Base-by-base conservation (phyloP, 1,140 invertebrate species). In the Drosophila virilis region DNA sequence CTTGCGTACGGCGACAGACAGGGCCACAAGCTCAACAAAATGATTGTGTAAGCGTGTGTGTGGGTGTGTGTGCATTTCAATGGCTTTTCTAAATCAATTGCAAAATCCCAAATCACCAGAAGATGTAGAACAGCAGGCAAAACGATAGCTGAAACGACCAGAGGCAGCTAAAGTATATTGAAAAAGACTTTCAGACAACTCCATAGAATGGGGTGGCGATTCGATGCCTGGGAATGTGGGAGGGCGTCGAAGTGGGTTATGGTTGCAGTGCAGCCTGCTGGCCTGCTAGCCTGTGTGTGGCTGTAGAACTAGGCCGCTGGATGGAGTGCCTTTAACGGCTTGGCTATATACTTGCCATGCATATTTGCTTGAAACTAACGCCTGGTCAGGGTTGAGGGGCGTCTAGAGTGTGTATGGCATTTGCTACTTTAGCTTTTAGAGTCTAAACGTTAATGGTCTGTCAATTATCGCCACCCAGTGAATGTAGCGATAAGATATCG, bases 381-480 rank as follows among this genome's bases (percentile, higher is more conserved):
- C 35, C 15, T 33, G 17, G 50, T 13, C 4, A 1, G 48, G 22
- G 46, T 6, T 22, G 45, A 48, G 45, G 45, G 43, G 17, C 6
- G 17, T 48, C 46, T 45, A 7, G 17, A 12, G 22, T 61, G n/a
- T 55, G 32, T 55, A 2, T 65, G 22, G 15, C 35, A 60, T 4
- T 52, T 74, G 59, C 76, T 78, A 66, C 82, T 88, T 79, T 73
- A 73, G 82, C 84, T 79, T 74, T 74, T 84, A 85, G 84, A 88
- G 83, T 88, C 84, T 77, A 78, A 88, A 88, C 84, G 80, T 89
- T 89, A 88, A 88, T 88, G 84, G 84, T 89, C 84, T 88, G 84
- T 88, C 84, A 88, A 88, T 88, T 88, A 88, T 88, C 84, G 84
- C 84, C 84, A 89, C 84, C 84, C 84, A 89, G 84, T 88, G 74